These are phyloP conservation scores for Drosophila navojoa DNA, from an alignment of 1,140 invertebrate genomes.

Conservation along the genomic window DNA sequence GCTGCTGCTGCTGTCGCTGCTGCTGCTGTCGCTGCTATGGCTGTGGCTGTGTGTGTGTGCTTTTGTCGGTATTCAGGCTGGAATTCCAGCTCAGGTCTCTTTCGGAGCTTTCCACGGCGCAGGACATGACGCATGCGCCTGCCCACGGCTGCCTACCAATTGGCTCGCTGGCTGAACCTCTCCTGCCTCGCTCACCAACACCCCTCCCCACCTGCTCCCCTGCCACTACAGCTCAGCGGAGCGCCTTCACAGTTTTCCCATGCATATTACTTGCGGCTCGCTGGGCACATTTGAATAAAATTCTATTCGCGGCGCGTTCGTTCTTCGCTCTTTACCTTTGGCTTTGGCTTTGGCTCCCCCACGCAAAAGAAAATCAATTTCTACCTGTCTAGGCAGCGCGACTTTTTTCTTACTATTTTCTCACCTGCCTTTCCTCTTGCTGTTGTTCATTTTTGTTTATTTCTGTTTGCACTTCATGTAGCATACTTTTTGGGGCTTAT, in stretches of 20 bases:
- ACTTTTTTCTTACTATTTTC: neutral
- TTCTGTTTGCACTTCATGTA: constrained; percentile 19
- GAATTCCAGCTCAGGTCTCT: constrained; percentile 58
- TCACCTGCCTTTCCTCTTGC: neutral
- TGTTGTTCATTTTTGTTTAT: constrained; percentile 3
- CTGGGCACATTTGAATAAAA: constrained; percentile 82
- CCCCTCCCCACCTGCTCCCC: constrained; percentile 5
- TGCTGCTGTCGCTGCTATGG: too few species aligned
- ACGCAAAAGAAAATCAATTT: constrained; percentile 51
- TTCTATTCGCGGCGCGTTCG: constrained; percentile 61
- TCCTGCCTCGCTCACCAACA: neutral
- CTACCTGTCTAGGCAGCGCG: constrained; percentile 38
- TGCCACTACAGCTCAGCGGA: neutral
- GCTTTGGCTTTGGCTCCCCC: constrained; percentile 31
- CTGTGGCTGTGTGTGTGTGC: neutral
- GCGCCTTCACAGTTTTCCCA: constrained; percentile 55
- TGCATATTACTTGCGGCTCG: constrained; percentile 76
- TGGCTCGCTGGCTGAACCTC: constrained; percentile 48
- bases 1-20: too few species aligned
- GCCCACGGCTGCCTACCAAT: constrained; percentile 57
- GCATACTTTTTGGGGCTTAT: constrained; percentile 69
- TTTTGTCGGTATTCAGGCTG: constrained; percentile 78
- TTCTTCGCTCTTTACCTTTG: constrained; percentile 42
- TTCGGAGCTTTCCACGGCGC: constrained; percentile 66
- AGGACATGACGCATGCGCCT: constrained; percentile 72